phyloP scores from a whole-genome alignment of 2,888 invertebrate species.

The Cosmia trapezina region DNA sequence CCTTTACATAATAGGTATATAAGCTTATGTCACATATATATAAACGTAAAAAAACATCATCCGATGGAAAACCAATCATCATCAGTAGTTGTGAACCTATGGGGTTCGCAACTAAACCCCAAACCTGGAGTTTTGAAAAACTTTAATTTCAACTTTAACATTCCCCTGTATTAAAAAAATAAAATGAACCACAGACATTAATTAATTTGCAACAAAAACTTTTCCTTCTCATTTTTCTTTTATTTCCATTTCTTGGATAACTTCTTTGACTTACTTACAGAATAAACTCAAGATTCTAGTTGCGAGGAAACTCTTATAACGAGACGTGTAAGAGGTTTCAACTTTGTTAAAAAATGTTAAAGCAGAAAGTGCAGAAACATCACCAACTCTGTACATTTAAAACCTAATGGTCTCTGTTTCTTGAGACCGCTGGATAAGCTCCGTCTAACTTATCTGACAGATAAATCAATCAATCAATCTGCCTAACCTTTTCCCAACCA shows the following conservation, averaged over 20 bases:
- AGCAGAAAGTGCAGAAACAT: neutral
- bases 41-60: too few relatives aligned
- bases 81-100: too few relatives aligned
- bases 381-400: neutral
- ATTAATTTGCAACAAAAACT: neutral
- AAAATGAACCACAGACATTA: neutral
- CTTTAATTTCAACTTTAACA: neutral
- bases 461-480: too few relatives aligned
- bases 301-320: conserved; percentile 8
- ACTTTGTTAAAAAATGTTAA: conserved; percentile 24
- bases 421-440: neutral
- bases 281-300: conserved; percentile 14
- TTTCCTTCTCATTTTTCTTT: neutral
- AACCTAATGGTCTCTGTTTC: neutral
- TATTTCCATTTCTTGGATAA: neutral
- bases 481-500: too few relatives aligned
- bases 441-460: neutral
- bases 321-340: conserved; percentile 19
- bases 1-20: too few relatives aligned
- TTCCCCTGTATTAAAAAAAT: neutral
- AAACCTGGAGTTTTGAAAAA: too few relatives aligned
- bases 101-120: too few relatives aligned
- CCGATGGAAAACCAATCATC: too few relatives aligned
- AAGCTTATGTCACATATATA: too few relatives aligned
- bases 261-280: conserved; percentile 22